Evolutionary conservation across 2,797 vertebrate species (phyloP).

Genomic region (Pseudochromis fuscus): DNA sequence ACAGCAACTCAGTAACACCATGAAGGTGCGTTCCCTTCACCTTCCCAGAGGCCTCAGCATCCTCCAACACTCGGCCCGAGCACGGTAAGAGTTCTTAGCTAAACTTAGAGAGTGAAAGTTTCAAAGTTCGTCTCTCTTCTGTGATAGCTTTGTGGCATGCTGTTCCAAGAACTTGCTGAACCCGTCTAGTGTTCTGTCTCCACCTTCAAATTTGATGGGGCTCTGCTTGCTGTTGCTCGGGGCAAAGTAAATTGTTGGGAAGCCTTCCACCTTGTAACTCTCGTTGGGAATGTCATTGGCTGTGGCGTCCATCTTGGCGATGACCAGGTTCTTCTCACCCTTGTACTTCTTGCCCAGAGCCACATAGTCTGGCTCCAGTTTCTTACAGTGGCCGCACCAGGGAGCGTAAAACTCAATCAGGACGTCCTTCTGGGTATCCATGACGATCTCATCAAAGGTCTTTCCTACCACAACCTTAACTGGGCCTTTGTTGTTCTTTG

Average conservation of each 20-base stretch:
- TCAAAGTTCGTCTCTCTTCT: slow-evolving; percentile 92
- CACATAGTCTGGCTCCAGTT: slow-evolving; percentile 91
- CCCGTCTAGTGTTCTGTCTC: slow-evolving; percentile 91
- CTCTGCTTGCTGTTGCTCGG: slow-evolving; percentile 90
- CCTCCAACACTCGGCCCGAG: slow-evolving; percentile 49
- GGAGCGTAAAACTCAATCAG: slow-evolving; percentile 97
- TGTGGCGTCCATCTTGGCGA: slow-evolving; percentile 97
- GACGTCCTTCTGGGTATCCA: slow-evolving; percentile 94
- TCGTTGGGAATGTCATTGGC: slow-evolving; percentile 91
- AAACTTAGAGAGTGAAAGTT: slow-evolving; percentile 20
- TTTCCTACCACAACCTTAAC: slow-evolving; percentile 97
- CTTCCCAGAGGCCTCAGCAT: slow-evolving; percentile 36
- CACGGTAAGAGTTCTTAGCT: slow-evolving; percentile 72
- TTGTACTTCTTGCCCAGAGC: slow-evolving; percentile 95
- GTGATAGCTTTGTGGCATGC: slow-evolving; percentile 88
- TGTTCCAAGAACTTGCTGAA: slow-evolving; percentile 94
- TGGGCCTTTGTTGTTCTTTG: slow-evolving; percentile 96
- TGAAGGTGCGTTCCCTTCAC: slow-evolving; percentile 45
- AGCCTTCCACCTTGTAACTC: slow-evolving; percentile 93
- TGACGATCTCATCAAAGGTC: slow-evolving; percentile 93
- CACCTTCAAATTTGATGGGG: slow-evolving; percentile 92
- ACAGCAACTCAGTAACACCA: slow-evolving; percentile 77
- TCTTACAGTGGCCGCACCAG: slow-evolving; percentile 98
- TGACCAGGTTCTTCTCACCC: slow-evolving; percentile 90
- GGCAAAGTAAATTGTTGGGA: slow-evolving; percentile 98